Evolutionary conservation across 2,888 invertebrate genomes (phyloP), one percentile per base, ranked within the genome.

Genomic region (Drosophila monieri): DNA sequence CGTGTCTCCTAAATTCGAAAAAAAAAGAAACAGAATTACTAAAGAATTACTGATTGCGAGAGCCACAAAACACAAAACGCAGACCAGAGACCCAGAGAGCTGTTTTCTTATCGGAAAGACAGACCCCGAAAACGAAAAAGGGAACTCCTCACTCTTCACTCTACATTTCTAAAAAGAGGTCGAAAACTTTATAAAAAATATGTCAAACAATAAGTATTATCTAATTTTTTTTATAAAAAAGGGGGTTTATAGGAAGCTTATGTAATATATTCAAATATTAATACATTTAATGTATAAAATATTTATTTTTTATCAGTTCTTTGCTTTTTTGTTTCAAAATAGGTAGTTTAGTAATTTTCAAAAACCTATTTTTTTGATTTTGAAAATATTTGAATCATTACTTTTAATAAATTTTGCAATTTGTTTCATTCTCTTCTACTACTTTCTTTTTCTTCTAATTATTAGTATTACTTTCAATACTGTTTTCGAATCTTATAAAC

Each of bases 21-120:
- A 18, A 43, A 43, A 9, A 18, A 12, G n/a, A n/a, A n/a, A 12
- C 21, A 3, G 21, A 21, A 23, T 23, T 23, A 23, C 12, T 35
- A 6, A n/a, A 35, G 35, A 35, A 35, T n/a, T 35, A 35, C 62
- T 60, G 60, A 60, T 60, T 60, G 39, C 62, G 59, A 48, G 54
- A 44, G 48, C 49, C 10, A 30, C 62, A 37, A 23, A 5, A 32
- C 35, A 35, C 60, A 5, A 37, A 60, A 10, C 18, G 9, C 43
- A 21, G 43, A 21, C 43, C 43, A 18, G 46, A 30, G 37, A 39
- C 30, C 27, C 35, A 10, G 46, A 59, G 59, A 46, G 60, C 37
- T 37, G 46, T 61, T 61, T 47, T 9, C 62, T 61, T 61, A 61
- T 61, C 60, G 9, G 25, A n/a, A 32, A 32, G 41, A 44, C 37